Conservation (phyloP, 2,888 invertebrate genomes). For the Eumacrocentrus americanus region DNA sequence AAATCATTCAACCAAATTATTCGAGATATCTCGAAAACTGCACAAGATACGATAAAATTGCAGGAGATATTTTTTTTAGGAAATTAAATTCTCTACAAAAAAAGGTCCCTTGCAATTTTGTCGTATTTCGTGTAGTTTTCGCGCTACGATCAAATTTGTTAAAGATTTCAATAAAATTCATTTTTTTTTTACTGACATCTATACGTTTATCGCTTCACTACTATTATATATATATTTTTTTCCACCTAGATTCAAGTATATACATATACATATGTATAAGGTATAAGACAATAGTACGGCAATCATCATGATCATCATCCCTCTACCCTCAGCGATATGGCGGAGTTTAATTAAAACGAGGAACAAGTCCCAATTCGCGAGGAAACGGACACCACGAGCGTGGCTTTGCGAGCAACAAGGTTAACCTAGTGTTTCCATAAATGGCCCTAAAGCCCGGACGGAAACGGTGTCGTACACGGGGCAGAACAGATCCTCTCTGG, state of each 20-base stretch:
- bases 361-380: slow-evolving; percentile 47
- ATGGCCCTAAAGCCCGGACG: slow-evolving; percentile 39
- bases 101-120: no score
- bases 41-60: no score
- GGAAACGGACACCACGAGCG: slow-evolving; percentile 29
- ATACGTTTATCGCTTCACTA: neutral
- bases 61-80: no score
- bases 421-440: slow-evolving; percentile 57
- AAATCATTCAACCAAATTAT: slow-evolving; percentile 13
- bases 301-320: slow-evolving; percentile 33
- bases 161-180: no score
- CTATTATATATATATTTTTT: neutral
- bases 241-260: slow-evolving; percentile 6
- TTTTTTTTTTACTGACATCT: no score
- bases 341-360: slow-evolving; percentile 58
- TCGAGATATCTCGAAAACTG: no score
- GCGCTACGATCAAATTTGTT: no score
- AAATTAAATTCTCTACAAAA: no score
- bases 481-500: slow-evolving; percentile 18
- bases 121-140: no score
- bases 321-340: slow-evolving; percentile 22
- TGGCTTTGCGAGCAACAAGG: slow-evolving; percentile 25
- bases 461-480: slow-evolving; percentile 28
- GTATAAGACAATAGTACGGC: slow-evolving; percentile 19
- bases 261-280: slow-evolving; percentile 4